Evolutionary conservation across 1,140 invertebrate genomes (phyloP).

Genomic region (Teleopsis dalmanni): DNA sequence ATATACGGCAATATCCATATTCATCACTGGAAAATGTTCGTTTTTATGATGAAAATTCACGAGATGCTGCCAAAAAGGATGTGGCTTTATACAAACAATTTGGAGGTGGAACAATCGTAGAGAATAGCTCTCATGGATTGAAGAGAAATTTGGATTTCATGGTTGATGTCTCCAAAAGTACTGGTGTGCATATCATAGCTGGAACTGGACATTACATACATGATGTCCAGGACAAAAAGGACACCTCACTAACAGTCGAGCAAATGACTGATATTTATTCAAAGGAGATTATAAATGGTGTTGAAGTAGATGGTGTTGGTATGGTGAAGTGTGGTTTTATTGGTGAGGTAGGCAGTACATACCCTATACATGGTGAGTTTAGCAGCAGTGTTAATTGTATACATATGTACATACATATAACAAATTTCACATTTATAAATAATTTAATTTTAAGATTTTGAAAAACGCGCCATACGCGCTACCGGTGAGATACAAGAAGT

Average conservation of each 20-base stretch:
- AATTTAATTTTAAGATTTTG: conserved; percentile 56
- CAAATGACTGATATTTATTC: conserved; percentile 36
- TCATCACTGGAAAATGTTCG: conserved; percentile 58
- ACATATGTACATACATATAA: no score
- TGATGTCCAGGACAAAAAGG: conserved; percentile 23
- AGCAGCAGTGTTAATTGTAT: no score
- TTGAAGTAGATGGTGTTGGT: conserved; percentile 33
- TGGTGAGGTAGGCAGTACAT: conserved; percentile 74
- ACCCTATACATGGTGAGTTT: conserved; percentile 62
- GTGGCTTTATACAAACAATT: conserved; percentile 57
- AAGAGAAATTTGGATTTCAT: conserved; percentile 57
- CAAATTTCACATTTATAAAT: not conserved
- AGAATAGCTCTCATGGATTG: conserved; percentile 69
- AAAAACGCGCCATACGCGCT: conserved; percentile 61
- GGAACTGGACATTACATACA: conserved; percentile 61
- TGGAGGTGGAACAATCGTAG: conserved; percentile 72
- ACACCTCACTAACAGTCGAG: conserved; percentile 28
- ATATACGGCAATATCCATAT: conserved; percentile 72
- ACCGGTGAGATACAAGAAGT: conserved; percentile 59
- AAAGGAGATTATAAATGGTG: conserved; percentile 34
- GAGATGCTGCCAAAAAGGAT: conserved; percentile 59
- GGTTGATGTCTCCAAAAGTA: conserved; percentile 52
- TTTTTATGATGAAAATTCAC: conserved; percentile 53
- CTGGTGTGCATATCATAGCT: conserved; percentile 66
- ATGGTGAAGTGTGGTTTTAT: conserved; percentile 70